These are phyloP conservation scores for Spicauda simplicius DNA, from an alignment of 2,888 invertebrate genomes.

Conservation along the genomic window DNA sequence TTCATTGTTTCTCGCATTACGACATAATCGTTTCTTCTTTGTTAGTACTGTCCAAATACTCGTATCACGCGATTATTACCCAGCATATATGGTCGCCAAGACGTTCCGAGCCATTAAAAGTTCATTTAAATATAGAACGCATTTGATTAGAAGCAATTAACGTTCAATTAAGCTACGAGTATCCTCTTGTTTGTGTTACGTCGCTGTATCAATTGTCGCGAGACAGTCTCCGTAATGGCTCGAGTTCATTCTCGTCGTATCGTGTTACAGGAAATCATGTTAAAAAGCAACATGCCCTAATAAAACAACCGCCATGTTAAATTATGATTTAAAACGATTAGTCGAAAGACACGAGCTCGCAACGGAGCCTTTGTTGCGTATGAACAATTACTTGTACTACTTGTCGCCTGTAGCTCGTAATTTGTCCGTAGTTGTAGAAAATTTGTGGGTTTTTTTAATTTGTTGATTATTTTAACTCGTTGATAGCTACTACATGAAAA, in stretches of 20 bases:
- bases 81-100: conserved; percentile 35
- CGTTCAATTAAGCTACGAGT: conserved; percentile 71
- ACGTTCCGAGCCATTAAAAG: conserved; percentile 68
- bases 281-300: conserved; percentile 44
- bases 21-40: too few species aligned
- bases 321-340: conserved; percentile 33
- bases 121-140: conserved; percentile 83
- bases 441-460: too few species aligned
- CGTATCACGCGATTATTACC: neutral
- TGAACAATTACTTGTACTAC: conserved; percentile 49
- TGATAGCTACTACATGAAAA: too few species aligned
- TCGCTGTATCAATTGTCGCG: conserved; percentile 70
- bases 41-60: neutral
- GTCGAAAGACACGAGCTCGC: conserved; percentile 10
- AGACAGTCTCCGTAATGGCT: conserved; percentile 62
- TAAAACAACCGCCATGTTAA: conserved; percentile 38
- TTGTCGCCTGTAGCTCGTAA: too few species aligned
- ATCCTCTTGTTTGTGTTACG: conserved; percentile 69
- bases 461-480: too few species aligned
- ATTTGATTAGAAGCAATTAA: conserved; percentile 83
- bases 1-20: too few species aligned
- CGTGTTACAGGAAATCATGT: conserved; percentile 50
- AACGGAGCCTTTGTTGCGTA: conserved; percentile 19
- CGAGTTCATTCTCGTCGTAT: conserved; percentile 60
- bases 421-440: too few species aligned